Evolutionary conservation across 2,888 invertebrate species (phyloP).

Genomic region (Drosophila parthenogenetica): DNA sequence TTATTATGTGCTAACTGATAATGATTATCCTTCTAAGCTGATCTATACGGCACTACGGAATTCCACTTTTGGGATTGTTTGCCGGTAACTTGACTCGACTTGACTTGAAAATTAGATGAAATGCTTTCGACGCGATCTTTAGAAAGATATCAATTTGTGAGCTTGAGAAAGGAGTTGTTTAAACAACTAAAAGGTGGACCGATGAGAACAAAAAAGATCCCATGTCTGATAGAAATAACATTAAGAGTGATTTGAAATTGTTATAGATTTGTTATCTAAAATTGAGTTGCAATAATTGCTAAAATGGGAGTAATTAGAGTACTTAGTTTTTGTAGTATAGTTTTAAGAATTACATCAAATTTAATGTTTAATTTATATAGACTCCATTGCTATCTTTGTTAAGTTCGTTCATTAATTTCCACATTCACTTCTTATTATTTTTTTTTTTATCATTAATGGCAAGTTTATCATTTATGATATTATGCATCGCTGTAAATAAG

Average conservation of each 20-base stretch:
- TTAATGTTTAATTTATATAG: no score
- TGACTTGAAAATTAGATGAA: constrained; percentile 2
- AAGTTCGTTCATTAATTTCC: constrained; percentile 1
- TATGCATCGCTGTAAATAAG: background rate
- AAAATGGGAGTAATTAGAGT: background rate
- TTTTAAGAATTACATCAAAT: no score
- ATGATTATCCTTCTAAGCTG: constrained; percentile 66
- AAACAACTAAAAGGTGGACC: constrained; percentile 38
- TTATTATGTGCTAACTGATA: constrained; percentile 78
- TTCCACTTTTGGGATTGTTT: constrained; percentile 13
- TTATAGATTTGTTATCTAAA: background rate
- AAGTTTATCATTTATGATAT: constrained; percentile 47
- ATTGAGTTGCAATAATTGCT: background rate
- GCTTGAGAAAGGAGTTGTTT: constrained; percentile 30
- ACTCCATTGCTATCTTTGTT: background rate
- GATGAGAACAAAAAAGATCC: background rate
- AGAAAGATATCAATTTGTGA: constrained; percentile 38
- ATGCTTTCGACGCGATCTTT: constrained; percentile 24
- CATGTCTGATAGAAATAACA: background rate
- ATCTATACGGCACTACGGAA: constrained; percentile 33
- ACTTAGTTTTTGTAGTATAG: no score
- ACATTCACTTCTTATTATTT: constrained; percentile 12
- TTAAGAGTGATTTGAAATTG: background rate
- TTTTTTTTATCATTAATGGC: background rate
- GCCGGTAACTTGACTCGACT: constrained; percentile 1